Base-by-base conservation (phyloP, 2,113 vertebrate genomes). In the Cisticola juncidis region DNA sequence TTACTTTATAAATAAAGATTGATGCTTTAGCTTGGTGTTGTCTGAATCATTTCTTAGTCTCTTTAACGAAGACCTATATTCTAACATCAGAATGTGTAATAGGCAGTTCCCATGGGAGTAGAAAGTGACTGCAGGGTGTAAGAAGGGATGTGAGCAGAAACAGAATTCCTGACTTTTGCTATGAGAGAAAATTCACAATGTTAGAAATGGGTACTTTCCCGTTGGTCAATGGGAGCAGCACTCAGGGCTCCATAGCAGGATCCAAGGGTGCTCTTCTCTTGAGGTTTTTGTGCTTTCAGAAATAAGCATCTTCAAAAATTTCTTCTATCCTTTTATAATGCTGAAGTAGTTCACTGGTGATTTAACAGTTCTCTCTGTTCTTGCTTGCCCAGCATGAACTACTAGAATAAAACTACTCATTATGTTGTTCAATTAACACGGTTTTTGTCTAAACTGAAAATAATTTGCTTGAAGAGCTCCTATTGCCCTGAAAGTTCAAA, bases 1-100 rank as follows among this genome's bases (percentile, higher is more conserved):
- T 90, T 91, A 88, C 89, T 97, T 93, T 90, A 95, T 96, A 86
- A 96, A 96, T 96, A 95, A 97, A 96, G 88, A 92, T 70, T 21
- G 56, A 92, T 53, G 64, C 83, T 96, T 95, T 92, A 58, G 7
- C 29, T 81, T 64, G 44, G 33, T 77, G 68, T 22, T 71, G 56
- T 66, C 51, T 88, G 44, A 77, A 29, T 92, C 1, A 70, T 89
- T 92, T 86, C 10, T 5, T 42, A 15, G 18, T 47, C 13, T 81
- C 28, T 90, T n/a, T 47, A 81, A 57, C 2, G 1, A 61, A 84
- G 70, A 48, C 23, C 48, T 44, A 0, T 18, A 13, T 47, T 48
- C 14, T 48, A 38, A 48, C 15, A 50, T 53, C 8, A 14, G 1
- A 17, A 23, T 18, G 10, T 20, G 15, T n/a, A 77, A 36, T 6